Evolutionary conservation across 2,888 invertebrate genomes (phyloP).

Genomic region (Falcaria lacertinaria): DNA sequence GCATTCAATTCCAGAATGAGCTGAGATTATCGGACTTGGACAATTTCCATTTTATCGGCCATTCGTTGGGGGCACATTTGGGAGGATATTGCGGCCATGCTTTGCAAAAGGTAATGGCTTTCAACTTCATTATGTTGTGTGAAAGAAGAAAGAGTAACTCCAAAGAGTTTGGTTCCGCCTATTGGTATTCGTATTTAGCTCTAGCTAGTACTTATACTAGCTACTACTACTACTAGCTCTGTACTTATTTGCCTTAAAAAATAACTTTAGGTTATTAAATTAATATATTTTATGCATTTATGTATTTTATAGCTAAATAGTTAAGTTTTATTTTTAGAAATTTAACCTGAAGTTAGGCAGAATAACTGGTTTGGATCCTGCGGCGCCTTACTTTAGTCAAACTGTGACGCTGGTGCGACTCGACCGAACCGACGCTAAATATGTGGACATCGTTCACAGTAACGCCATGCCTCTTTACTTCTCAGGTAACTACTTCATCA

Average conservation of each 20-base stretch:
- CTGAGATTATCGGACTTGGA: constrained; percentile 77
- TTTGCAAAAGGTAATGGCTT: constrained; percentile 79
- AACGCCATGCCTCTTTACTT: constrained; percentile 89
- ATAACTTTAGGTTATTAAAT: too few relatives aligned
- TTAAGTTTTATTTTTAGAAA: constrained; percentile 55
- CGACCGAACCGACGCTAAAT: constrained; percentile 91
- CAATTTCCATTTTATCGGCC: constrained; percentile 91
- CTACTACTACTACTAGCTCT: too few relatives aligned
- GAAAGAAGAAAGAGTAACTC: too few relatives aligned
- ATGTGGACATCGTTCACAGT: constrained; percentile 94
- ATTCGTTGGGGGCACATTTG: constrained; percentile 92
- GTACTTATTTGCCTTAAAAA: too few relatives aligned
- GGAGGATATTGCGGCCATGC: constrained; percentile 91
- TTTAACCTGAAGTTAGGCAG: constrained; percentile 86
- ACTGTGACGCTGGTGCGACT: constrained; percentile 89
- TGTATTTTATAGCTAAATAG: not conserved
- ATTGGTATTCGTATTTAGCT: too few relatives aligned
- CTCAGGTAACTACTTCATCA: constrained; percentile 37
- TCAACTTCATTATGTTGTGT: not conserved
- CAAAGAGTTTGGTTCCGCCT: too few relatives aligned
- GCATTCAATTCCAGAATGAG: constrained; percentile 61
- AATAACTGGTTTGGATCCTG: constrained; percentile 94
- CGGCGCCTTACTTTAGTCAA: constrained; percentile 93
- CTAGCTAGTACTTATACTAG: too few relatives aligned
- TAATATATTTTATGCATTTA: too few relatives aligned